Conservation (phyloP, 2,113 vertebrate genomes). For the Barbus barbus region DNA sequence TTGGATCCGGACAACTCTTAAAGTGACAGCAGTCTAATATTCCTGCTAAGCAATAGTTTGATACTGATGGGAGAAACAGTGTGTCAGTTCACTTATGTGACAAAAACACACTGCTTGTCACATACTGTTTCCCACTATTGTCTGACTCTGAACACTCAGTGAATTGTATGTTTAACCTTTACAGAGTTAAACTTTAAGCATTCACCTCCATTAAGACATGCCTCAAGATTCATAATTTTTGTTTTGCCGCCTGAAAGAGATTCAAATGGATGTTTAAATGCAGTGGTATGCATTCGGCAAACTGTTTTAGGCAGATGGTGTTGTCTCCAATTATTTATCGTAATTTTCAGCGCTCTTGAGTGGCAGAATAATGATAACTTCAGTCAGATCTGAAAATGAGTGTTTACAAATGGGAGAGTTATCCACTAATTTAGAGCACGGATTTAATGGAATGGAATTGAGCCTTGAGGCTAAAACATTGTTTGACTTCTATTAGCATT, state of each 20-base stretch:
- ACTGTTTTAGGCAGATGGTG: background rate
- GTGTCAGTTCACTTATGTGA: slow-evolving; percentile 5
- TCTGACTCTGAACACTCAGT: background rate
- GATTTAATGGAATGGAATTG: slow-evolving; percentile 9
- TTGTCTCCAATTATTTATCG: background rate
- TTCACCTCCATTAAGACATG: background rate
- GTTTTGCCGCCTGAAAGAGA: background rate
- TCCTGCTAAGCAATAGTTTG: no score
- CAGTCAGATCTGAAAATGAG: background rate
- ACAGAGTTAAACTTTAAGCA: slow-evolving; percentile 41
- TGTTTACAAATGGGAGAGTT: background rate
- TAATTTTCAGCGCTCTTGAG: background rate
- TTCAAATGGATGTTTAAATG: background rate
- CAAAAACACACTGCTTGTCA: background rate
- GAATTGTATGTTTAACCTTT: slow-evolving; percentile 32
- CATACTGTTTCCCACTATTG: background rate
- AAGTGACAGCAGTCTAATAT: no score
- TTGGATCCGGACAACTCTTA: no score
- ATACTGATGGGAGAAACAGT: no score
- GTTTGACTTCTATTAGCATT: slow-evolving; percentile 11
- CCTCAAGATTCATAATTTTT: background rate
- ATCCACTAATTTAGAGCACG: background rate
- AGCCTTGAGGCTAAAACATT: slow-evolving; percentile 12
- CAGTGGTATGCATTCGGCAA: background rate
- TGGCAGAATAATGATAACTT: background rate